A percentile compares a stretch with the other conserved stretches of the same genome.
phyloP scores from a whole-genome alignment of 2,888 invertebrate genomes.

The Lobophora halterata region DNA sequence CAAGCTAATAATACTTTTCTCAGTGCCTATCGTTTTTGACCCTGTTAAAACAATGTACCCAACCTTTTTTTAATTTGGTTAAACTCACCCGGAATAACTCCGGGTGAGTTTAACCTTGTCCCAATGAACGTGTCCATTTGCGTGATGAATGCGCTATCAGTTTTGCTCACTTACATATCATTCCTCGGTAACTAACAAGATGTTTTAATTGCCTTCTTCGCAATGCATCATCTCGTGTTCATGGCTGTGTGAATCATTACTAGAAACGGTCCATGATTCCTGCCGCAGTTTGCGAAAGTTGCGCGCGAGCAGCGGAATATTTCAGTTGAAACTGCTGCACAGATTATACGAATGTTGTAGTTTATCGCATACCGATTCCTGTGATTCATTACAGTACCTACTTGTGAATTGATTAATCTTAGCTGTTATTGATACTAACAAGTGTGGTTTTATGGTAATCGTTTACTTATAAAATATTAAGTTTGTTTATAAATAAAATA shows the following conservation, averaged over 20 bases:
- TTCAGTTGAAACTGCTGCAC: constrained; percentile 33
- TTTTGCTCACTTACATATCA: constrained; percentile 22
- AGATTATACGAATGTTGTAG: constrained; percentile 18
- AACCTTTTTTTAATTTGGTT: too few relatives aligned
- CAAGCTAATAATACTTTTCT: too few relatives aligned
- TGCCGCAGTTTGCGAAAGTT: constrained; percentile 53
- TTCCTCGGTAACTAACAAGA: constrained; percentile 20
- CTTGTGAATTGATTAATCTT: constrained; percentile 17
- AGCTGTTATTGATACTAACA: constrained; percentile 14
- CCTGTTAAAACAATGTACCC: too few relatives aligned
- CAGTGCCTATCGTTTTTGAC: too few relatives aligned
- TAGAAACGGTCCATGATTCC: constrained; percentile 50
- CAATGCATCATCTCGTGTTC: constrained; percentile 26
- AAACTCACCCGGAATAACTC: too few relatives aligned
- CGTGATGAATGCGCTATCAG: constrained; percentile 18
- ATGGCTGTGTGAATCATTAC: constrained; percentile 48
- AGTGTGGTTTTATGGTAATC: too few relatives aligned
- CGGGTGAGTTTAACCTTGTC: too few relatives aligned
- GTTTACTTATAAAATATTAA: too few relatives aligned
- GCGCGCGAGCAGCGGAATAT: constrained; percentile 52
- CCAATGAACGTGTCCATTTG: constrained; percentile 9
- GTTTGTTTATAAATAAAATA: too few relatives aligned
- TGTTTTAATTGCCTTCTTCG: constrained; percentile 24
- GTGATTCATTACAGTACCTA: constrained; percentile 15
- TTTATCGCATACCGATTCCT: constrained; percentile 21